Evolutionary conservation across 2,888 invertebrate genomes (phyloP).

Genomic region (Octodonta nipae): DNA sequence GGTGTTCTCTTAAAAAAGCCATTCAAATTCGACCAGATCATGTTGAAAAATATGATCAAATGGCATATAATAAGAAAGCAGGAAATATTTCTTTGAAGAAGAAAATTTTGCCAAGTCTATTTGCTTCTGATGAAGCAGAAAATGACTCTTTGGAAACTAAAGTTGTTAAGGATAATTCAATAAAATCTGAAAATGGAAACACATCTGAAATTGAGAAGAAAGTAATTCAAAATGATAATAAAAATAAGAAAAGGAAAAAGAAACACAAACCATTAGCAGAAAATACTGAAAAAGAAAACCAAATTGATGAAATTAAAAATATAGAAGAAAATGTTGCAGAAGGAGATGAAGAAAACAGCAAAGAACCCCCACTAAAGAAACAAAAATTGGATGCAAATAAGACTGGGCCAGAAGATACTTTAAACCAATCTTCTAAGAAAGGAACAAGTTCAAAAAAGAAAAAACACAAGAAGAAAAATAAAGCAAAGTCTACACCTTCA

Average conservation of each 20-base stretch:
- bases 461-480: not conserved
- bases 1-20: conserved; percentile 85
- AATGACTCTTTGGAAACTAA: conserved; percentile 8
- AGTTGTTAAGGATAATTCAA: conserved; percentile 7
- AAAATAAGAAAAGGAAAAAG: conserved; percentile 16
- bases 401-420: not conserved
- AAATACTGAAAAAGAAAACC: conserved; percentile 3
- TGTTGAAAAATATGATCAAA: conserved; percentile 67
- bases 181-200: conserved; percentile 3
- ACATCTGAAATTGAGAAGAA: not conserved
- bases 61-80: conserved; percentile 60
- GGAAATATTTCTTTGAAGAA: conserved; percentile 60
- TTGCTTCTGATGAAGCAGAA: conserved; percentile 28
- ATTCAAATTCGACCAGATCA: conserved; percentile 63
- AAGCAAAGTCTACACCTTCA: not conserved
- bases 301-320: conserved; percentile 2
- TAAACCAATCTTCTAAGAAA: no score
- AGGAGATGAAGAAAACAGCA: no score
- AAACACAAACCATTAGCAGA: conserved; percentile 5
- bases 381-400: not conserved
- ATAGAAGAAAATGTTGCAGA: conserved; percentile 15
- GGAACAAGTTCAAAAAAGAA: no score
- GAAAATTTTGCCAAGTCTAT: conserved; percentile 68
- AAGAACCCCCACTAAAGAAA: not conserved
- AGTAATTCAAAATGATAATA: conserved; percentile 6